phyloP scores from a whole-genome alignment of 1,140 invertebrate genomes.

The Grapholita molesta region DNA sequence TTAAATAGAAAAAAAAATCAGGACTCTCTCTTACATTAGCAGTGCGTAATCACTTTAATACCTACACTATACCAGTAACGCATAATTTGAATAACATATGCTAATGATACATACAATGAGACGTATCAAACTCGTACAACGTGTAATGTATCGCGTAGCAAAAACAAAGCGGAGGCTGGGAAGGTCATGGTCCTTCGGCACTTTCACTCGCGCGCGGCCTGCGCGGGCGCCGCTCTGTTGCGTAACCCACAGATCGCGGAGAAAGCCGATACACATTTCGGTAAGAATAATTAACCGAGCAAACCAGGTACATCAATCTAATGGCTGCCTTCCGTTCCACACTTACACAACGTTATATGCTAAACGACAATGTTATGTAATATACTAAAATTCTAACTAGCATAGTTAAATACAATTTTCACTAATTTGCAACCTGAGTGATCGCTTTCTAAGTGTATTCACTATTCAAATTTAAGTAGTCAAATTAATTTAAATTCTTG shows the following conservation, averaged over 20 bases:
- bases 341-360: constrained; percentile 13
- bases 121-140: not conserved
- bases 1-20: too few species aligned
- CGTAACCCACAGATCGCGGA: constrained; percentile 41
- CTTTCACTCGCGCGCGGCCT: constrained; percentile 49
- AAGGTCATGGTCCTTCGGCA: constrained; percentile 39
- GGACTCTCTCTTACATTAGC: too few species aligned
- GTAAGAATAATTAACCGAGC: constrained; percentile 50
- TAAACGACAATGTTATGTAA: constrained; percentile 33
- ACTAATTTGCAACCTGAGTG: not conserved
- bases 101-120: not conserved
- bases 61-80: not conserved
- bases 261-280: constrained; percentile 67
- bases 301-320: constrained; percentile 32
- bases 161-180: constrained; percentile 10
- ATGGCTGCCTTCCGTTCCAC: constrained; percentile 45
- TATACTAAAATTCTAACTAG: constrained; percentile 19
- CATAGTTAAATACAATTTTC: not conserved
- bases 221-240: constrained; percentile 39
- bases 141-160: not conserved
- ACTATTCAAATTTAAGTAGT: not conserved
- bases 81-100: not conserved
- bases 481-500: not conserved
- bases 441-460: constrained; percentile 5
- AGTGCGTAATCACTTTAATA: not conserved